These are phyloP conservation scores for Colius striatus DNA, from an alignment of 2,113 vertebrate species.

Conservation along the genomic window DNA sequence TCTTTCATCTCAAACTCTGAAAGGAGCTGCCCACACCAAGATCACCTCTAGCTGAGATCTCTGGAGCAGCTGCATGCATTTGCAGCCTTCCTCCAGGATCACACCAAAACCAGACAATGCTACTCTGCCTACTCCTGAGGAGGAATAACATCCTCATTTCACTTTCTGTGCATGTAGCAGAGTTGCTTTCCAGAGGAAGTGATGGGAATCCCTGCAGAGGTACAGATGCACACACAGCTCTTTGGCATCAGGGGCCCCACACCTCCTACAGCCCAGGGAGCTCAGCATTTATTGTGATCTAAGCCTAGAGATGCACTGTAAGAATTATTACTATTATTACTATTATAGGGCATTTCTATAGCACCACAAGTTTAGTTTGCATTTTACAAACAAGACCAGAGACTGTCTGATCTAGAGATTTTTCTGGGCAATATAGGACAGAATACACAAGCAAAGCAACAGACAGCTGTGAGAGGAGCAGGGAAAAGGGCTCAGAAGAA, in stretches of 20 bases:
- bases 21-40: not conserved
- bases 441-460: not conserved
- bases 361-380: not conserved
- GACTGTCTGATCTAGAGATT: not conserved
- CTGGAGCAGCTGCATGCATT: rapidly evolving
- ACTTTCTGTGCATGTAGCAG: rapidly evolving
- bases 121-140: not conserved
- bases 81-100: not conserved
- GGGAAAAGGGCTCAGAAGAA: not conserved
- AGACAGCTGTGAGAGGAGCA: rapidly evolving
- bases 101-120: rapidly evolving
- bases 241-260: not conserved
- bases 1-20: not conserved
- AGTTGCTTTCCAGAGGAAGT: not conserved
- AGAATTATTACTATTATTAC: not conserved
- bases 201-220: not conserved
- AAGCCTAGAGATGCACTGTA: rapidly evolving
- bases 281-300: rapidly evolving
- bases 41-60: not conserved
- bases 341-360: not conserved
- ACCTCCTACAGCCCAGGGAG: not conserved
- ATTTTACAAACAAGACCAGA: not conserved
- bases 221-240: rapidly evolving
- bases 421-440: not conserved
- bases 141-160: not conserved